Evolutionary conservation across 2,113 vertebrate genomes (phyloP).

Genomic region (Microtus pennsylvanicus): DNA sequence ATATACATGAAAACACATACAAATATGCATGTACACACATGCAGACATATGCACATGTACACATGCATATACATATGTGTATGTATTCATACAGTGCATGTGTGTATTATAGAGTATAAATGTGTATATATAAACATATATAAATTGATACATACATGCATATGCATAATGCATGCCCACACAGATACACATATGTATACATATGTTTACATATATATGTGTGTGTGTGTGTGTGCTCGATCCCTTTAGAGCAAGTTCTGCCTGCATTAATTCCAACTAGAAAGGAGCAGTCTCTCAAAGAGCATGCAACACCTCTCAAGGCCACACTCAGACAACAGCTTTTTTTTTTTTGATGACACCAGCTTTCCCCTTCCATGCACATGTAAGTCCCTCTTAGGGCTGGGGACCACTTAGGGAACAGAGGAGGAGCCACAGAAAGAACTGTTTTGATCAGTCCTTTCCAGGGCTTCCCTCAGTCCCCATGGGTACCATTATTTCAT

Average conservation of each 20-base stretch:
- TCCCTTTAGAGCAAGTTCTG: not conserved
- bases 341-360: not conserved
- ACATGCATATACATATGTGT: not conserved
- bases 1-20: not conserved
- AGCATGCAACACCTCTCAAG: accelerated
- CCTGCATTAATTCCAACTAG: not conserved
- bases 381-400: not conserved
- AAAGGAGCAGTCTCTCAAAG: accelerated
- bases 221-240: not conserved
- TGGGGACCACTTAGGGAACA: not conserved
- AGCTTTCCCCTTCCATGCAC: not conserved
- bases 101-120: not conserved
- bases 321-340: not conserved
- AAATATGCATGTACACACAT: not conserved
- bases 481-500: not conserved
- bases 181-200: not conserved
- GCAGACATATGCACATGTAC: not conserved
- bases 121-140: too few species aligned
- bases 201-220: not conserved
- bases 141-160: too few species aligned
- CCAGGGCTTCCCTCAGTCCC: constrained; percentile 49
- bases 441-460: constrained; percentile 51
- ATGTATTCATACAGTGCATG: not conserved
- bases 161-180: not conserved
- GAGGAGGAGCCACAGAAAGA: not conserved